phyloP scores from a whole-genome alignment of 2,888 invertebrate species.

The Leptura quadrifasciata region DNA sequence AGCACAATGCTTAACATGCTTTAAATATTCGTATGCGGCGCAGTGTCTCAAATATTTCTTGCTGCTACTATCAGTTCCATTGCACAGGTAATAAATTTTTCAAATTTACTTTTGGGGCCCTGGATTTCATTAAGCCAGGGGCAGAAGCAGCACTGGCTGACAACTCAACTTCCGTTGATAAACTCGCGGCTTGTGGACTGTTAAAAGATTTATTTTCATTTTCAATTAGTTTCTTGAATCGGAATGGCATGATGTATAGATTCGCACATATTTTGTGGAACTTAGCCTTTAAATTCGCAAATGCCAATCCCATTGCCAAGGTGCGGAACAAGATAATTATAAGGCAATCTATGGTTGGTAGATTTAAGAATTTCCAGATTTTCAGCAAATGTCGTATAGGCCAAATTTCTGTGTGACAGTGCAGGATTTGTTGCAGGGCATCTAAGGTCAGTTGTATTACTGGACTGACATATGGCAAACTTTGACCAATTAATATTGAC shows the following conservation, averaged over 20 bases:
- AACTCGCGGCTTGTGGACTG: constrained; percentile 7
- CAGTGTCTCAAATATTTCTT: no score
- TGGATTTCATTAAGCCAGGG: background rate
- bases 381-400: background rate
- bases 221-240: constrained; percentile 4
- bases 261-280: background rate
- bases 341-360: constrained; percentile 1
- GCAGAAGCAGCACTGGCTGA: background rate
- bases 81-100: no score
- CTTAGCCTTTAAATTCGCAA: no score
- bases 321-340: background rate
- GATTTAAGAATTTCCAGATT: background rate
- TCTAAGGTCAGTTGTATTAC: background rate
- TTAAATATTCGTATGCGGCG: no score
- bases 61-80: no score
- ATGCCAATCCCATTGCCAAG: background rate
- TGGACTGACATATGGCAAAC: no score
- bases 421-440: constrained; percentile 5
- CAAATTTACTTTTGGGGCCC: no score
- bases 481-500: no score
- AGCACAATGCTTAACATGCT: no score
- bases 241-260: constrained; percentile 6
- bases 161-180: constrained; percentile 1
- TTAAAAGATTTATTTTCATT: constrained; percentile 1
- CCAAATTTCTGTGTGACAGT: background rate